phyloP scores from a whole-genome alignment of 1,140 invertebrate genomes.

The Drosophila tropicalis region DNA sequence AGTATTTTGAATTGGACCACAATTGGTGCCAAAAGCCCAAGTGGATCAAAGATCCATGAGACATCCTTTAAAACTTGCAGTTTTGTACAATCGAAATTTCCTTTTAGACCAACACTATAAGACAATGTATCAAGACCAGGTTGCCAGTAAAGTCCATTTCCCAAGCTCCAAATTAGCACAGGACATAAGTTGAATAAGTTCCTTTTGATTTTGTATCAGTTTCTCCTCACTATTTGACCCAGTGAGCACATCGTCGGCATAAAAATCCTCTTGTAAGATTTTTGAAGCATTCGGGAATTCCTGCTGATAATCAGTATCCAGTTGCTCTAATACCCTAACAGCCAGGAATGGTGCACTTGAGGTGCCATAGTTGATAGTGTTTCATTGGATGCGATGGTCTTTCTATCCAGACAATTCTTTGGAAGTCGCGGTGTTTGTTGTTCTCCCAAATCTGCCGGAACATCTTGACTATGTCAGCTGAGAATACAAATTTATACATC shows the following conservation, averaged over 20 bases:
- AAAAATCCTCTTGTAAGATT: too few relatives aligned
- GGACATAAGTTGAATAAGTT: constrained; percentile 48
- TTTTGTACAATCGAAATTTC: too few relatives aligned
- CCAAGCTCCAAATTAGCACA: constrained; percentile 57
- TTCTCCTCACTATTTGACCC: constrained; percentile 53
- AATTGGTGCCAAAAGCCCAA: too few relatives aligned
- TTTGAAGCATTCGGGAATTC: too few relatives aligned
- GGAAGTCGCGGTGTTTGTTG: constrained; percentile 43
- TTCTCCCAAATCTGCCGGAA: constrained; percentile 3
- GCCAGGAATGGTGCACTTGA: constrained; percentile 61
- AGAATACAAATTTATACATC: too few relatives aligned
- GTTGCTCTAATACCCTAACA: constrained; percentile 53
- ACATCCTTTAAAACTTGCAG: too few relatives aligned
- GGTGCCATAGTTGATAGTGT: constrained; percentile 62
- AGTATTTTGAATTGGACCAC: too few relatives aligned
- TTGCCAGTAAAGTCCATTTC: constrained; percentile 64
- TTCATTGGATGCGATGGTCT: constrained; percentile 49
- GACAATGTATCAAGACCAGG: not conserved
- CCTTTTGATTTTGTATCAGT: not conserved
- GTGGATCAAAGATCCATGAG: too few relatives aligned
- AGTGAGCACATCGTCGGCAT: constrained; percentile 71
- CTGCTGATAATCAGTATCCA: too few relatives aligned
- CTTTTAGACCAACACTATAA: too few relatives aligned
- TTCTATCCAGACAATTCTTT: constrained; percentile 81
- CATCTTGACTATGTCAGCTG: not conserved